These are phyloP conservation scores for Leptobrachium ailaonicum DNA, from an alignment of 2,113 vertebrate species.

Conservation along the genomic window DNA sequence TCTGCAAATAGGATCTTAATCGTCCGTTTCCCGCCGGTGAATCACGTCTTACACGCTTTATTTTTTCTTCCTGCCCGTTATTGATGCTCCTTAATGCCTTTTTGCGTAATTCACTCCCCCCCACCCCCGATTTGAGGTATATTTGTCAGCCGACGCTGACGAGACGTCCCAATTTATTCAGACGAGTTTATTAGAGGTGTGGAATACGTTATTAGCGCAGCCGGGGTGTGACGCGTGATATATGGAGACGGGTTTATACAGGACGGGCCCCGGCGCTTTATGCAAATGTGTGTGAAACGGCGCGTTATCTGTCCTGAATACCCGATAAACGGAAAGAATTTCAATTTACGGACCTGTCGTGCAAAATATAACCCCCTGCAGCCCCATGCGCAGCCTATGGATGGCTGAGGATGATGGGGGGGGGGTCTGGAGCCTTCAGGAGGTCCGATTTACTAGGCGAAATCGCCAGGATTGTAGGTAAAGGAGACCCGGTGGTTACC, in stretches of 20 bases:
- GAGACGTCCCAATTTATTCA: slow-evolving; percentile 24
- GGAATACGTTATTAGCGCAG: background rate
- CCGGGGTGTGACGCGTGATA: background rate
- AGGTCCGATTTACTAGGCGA: too few relatives aligned
- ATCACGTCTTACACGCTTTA: background rate
- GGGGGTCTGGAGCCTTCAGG: too few relatives aligned
- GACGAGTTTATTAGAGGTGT: background rate
- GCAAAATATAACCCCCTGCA: too few relatives aligned
- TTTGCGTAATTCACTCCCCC: background rate
- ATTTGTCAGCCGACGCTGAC: slow-evolving; percentile 11
- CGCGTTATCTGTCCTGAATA: too few relatives aligned
- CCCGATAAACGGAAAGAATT: too few relatives aligned
- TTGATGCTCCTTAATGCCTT: background rate
- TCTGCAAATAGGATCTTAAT: background rate
- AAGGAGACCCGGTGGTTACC: too few relatives aligned
- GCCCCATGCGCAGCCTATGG: too few relatives aligned
- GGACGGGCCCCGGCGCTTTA: background rate
- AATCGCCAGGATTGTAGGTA: too few relatives aligned
- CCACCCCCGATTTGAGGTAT: background rate
- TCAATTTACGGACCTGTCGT: too few relatives aligned
- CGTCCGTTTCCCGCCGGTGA: background rate
- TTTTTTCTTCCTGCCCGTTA: slow-evolving; percentile 1
- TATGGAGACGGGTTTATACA: background rate
- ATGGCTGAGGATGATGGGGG: too few relatives aligned
- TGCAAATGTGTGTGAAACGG: background rate